These are phyloP conservation scores for Alaudala cheleensis DNA, from an alignment of 2,113 vertebrate genomes.

Conservation along the genomic window DNA sequence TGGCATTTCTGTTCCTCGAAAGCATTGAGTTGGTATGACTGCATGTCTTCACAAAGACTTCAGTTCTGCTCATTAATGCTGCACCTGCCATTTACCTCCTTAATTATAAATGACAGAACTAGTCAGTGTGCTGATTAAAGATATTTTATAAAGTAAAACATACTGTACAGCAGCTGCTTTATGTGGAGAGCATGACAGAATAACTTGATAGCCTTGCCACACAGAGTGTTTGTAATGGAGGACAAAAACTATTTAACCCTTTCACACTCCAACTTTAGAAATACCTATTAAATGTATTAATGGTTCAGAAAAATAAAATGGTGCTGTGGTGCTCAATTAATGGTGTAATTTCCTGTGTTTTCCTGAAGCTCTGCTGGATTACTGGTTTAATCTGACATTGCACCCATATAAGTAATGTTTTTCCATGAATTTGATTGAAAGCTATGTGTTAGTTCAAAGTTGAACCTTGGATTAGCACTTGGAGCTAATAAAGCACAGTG, in stretches of 20 bases:
- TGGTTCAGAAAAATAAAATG: background rate
- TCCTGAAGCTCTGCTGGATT: background rate
- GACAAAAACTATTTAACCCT: conserved; percentile 44
- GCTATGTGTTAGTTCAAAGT: background rate
- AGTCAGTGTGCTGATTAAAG: conserved; percentile 70
- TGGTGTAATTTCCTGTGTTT: background rate
- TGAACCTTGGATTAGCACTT: background rate
- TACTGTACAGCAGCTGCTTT: conserved; percentile 68
- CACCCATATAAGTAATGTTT: background rate
- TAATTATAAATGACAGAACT: conserved; percentile 69
- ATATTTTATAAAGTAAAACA: conserved; percentile 63
- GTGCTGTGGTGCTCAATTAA: background rate
- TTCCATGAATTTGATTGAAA: background rate
- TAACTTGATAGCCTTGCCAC: conserved; percentile 54
- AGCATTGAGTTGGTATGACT: background rate
- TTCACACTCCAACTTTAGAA: conserved; percentile 1
- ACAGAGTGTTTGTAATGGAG: background rate
- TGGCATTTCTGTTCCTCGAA: background rate
- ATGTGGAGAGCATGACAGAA: conserved; percentile 18
- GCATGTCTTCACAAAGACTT: conserved; percentile 32
- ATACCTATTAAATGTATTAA: background rate
- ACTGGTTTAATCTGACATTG: background rate
- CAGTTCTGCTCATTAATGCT: conserved; percentile 62
- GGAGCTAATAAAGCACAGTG: background rate
- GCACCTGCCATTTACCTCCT: conserved; percentile 70